These are phyloP conservation scores for Ctenodactylus gundi DNA, from an alignment of 2,113 vertebrate genomes.

Conservation along the genomic window DNA sequence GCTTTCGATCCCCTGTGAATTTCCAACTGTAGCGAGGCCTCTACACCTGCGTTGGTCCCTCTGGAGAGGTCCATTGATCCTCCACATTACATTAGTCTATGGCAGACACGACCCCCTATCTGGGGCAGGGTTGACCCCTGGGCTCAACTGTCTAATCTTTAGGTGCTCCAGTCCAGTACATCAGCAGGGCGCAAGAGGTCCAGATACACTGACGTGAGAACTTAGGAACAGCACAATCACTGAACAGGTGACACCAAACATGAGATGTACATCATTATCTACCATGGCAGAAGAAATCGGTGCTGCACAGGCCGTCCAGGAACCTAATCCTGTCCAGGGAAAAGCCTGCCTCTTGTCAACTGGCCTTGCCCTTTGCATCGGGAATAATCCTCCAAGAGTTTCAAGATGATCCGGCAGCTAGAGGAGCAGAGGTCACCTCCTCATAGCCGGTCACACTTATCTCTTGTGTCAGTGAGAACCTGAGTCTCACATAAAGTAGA, in stretches of 20 bases:
- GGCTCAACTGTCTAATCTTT: neutral
- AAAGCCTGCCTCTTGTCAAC: neutral
- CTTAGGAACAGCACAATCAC: neutral
- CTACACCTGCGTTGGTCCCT: neutral
- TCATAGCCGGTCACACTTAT: neutral
- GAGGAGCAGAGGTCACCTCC: neutral
- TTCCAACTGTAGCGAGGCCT: no score
- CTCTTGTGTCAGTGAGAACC: fast-evolving
- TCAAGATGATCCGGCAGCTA: neutral
- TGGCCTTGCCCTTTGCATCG: neutral
- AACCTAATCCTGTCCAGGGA: neutral
- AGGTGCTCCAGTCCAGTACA: neutral
- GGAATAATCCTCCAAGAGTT: neutral
- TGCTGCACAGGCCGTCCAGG: neutral
- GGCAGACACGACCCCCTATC: no score
- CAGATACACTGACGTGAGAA: fast-evolving
- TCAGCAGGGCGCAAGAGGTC: neutral
- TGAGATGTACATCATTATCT: neutral
- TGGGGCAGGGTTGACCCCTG: no score
- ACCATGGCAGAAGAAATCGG: fast-evolving
- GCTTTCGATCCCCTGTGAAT: neutral
- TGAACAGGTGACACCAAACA: neutral
- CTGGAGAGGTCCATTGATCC: neutral
- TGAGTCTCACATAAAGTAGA: neutral
- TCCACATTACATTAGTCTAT: no score